Evolutionary conservation across 2,797 vertebrate genomes (phyloP), one percentile per base, ranked within the genome.

Genomic region (Enteromius unitaeniatus): DNA sequence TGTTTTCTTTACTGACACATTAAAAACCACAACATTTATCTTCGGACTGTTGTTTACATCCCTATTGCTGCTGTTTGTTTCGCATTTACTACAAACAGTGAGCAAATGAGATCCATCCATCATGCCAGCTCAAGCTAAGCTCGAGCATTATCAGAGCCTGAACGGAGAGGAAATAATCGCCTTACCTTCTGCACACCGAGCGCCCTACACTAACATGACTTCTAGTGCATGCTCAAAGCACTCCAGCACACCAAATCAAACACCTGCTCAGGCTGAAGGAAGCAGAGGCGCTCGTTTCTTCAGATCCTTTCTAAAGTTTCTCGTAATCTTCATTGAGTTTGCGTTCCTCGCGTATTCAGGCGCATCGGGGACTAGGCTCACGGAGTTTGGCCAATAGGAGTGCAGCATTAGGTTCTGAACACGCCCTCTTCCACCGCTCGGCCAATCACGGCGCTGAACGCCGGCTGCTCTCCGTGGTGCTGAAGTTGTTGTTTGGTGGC

Each of bases 131-230:
- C 34, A 31, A 82, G 28, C 78, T 42, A 79, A 85, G 31, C 62
- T 62, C 74, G 67, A 62, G 72, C 65, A 58, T 86, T 82, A 79
- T 55, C 19, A 72, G 6, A 75, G 34, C 58, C 49, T 70, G 49
- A 83, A 78, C 67, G 60, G 62, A 85, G 75, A 82, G 23, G 60
- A 74, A 75, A 68, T 88, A 88, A 89, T 87, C 89, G 77, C 60
- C 88, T 91, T 90, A 91, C 89, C 89, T 88, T 85, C 65, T 68
- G 31, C 64, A 19, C 45, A 37, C 47, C 45, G 21, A 31, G 19
- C 2, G 13, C 13, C 47, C 65, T 80, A 68, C 42, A 70, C 4
- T 21, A 17, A 23, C 65, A 51, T 40, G 21, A 55, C 40, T 68
- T 80, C 68, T 53, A 55, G 14, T 51, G 64, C 79, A 64, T 31